Conservation (phyloP, 2,888 invertebrate species). For the Slavum lentiscoides region DNA sequence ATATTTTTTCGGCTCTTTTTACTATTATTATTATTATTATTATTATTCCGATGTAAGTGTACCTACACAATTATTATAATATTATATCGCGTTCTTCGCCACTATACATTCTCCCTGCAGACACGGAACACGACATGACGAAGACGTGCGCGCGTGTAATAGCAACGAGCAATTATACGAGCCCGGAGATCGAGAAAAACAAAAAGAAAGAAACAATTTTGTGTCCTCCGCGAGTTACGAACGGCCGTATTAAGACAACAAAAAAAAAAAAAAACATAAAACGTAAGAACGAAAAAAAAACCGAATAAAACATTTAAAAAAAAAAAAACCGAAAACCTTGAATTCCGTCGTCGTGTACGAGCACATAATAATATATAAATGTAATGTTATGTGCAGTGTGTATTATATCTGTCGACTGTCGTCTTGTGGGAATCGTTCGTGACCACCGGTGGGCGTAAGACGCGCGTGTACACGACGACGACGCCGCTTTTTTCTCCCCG, state of each 20-base stretch:
- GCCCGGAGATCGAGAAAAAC: background rate
- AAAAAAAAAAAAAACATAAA: background rate
- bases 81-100: too few species aligned
- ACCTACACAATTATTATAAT: too few species aligned
- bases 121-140: too few species aligned
- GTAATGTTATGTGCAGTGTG: too few species aligned
- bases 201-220: background rate
- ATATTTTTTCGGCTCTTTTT: too few species aligned
- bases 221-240: slow-evolving; percentile 15
- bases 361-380: too few species aligned
- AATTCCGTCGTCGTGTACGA: background rate
- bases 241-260: too few species aligned
- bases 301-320: too few species aligned
- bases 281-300: background rate
- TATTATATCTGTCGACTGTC: background rate
- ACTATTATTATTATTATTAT: too few species aligned
- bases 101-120: too few species aligned
- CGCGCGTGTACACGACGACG: slow-evolving; percentile 15
- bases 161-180: slow-evolving; percentile 8
- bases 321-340: slow-evolving; percentile 23
- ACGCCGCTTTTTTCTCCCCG: slow-evolving; percentile 9
- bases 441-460: slow-evolving; percentile 42
- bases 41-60: too few species aligned
- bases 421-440: slow-evolving; percentile 45
- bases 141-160: background rate